These are phyloP conservation scores for Acrocephalus kingi DNA, from an alignment of 2,113 vertebrate genomes.

Conservation along the genomic window DNA sequence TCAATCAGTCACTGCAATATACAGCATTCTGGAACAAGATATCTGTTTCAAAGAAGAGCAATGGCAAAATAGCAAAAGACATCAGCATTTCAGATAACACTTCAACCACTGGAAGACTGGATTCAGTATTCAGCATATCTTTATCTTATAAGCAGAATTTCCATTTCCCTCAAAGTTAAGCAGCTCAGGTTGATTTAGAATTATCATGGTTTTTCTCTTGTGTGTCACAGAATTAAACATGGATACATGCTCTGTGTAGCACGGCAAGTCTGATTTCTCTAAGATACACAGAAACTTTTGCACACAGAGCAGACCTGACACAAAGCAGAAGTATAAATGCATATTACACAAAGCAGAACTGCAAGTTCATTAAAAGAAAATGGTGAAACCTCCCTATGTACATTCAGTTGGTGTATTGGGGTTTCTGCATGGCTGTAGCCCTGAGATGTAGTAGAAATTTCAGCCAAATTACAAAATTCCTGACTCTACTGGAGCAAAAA, in stretches of 20 bases:
- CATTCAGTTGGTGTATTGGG: not conserved
- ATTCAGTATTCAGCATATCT: not conserved
- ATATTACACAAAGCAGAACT: not conserved
- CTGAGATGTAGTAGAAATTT: not conserved
- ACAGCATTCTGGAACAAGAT: not conserved
- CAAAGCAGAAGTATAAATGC: not conserved
- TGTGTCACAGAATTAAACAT: not conserved
- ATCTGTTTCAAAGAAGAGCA: not conserved
- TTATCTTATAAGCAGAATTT: not conserved
- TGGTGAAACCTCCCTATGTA: not conserved
- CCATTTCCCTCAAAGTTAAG: not conserved
- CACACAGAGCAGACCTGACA: not conserved
- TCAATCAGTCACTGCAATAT: conserved; percentile 2
- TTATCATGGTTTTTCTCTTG: not conserved
- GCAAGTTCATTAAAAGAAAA: not conserved
- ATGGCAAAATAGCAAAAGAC: not conserved
- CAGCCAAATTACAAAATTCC: not conserved
- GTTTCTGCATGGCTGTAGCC: not conserved
- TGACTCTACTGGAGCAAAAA: not conserved
- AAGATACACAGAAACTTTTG: not conserved
- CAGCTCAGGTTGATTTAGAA: not conserved
- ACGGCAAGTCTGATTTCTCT: not conserved
- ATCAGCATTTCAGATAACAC: not conserved
- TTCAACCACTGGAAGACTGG: not conserved
- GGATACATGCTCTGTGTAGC: not conserved